Conservation (phyloP, 1,140 invertebrate species). For the Proales similis region DNA sequence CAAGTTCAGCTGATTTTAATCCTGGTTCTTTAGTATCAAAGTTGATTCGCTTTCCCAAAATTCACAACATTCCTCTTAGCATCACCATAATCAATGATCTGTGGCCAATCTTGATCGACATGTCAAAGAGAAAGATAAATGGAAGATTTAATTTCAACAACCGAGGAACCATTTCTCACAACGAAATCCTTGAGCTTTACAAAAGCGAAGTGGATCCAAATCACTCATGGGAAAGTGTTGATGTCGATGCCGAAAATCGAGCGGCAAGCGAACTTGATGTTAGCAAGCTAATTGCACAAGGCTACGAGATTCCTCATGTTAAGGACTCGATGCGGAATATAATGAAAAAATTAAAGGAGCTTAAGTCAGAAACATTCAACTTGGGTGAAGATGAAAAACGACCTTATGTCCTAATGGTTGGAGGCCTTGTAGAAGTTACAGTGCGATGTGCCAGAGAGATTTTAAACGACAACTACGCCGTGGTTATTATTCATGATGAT, state of each 20-base stretch:
- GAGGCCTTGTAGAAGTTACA: too few relatives aligned
- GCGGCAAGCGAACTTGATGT: background rate
- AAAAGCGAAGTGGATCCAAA: background rate
- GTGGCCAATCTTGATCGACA: background rate
- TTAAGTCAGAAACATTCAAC: background rate
- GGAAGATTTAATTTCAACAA: background rate
- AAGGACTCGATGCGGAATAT: background rate
- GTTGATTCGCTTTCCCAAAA: background rate
- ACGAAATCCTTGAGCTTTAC: background rate
- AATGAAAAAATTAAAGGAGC: background rate
- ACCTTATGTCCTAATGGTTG: background rate
- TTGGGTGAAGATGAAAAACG: slow-evolving; percentile 11
- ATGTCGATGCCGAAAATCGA: background rate
- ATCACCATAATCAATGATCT: background rate
- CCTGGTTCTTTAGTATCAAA: background rate
- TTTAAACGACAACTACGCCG: too few relatives aligned
- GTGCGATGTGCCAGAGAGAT: too few relatives aligned
- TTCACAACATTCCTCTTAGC: background rate
- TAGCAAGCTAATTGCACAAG: background rate
- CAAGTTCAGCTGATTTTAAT: background rate
- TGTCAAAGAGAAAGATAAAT: background rate
- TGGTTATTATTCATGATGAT: too few relatives aligned
- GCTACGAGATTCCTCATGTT: background rate
- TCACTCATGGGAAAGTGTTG: background rate
- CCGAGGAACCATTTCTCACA: background rate